Percentiles rank a stretch among this genome's conserved stretches.
These are phyloP conservation scores for Thymallus thymallus DNA, from an alignment of 2,113 vertebrate species.

Conservation along the genomic window DNA sequence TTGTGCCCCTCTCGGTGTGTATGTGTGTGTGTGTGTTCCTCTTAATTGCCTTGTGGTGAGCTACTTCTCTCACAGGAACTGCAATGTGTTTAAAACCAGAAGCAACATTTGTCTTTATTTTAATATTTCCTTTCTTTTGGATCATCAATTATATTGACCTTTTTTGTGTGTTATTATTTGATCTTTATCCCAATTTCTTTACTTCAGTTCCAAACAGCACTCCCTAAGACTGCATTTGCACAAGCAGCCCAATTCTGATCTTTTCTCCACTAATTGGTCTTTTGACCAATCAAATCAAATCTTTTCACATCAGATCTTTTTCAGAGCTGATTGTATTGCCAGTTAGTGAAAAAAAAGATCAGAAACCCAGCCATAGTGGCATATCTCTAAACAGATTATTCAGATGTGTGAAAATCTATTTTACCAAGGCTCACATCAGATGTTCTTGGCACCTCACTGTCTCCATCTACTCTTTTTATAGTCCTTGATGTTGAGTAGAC, in stretches of 20 bases:
- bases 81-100: slow-evolving; percentile 1
- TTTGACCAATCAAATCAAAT: too few relatives aligned
- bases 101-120: neutral
- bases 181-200: too few relatives aligned
- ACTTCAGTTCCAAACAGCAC: neutral
- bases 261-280: too few relatives aligned
- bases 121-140: neutral
- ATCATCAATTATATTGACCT: too few relatives aligned
- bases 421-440: neutral
- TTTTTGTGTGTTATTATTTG: too few relatives aligned
- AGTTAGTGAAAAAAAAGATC: too few relatives aligned
- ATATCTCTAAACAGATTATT: slow-evolving; percentile 3
- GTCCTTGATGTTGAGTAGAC: neutral
- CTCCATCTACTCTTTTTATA: neutral
- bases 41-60: neutral
- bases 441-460: neutral
- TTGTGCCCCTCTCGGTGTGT: neutral
- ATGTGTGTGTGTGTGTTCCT: slow-evolving; percentile 19
- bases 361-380: too few relatives aligned
- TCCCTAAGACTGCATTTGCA: neutral
- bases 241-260: too few relatives aligned
- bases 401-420: neutral
- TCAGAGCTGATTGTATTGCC: too few relatives aligned
- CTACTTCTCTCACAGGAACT: neutral
- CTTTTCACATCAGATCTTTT: too few relatives aligned